Evolutionary conservation across 2,888 invertebrate species (phyloP), one percentile per base, ranked within the genome.

Genomic region (Yponomeuta plumbellus): DNA sequence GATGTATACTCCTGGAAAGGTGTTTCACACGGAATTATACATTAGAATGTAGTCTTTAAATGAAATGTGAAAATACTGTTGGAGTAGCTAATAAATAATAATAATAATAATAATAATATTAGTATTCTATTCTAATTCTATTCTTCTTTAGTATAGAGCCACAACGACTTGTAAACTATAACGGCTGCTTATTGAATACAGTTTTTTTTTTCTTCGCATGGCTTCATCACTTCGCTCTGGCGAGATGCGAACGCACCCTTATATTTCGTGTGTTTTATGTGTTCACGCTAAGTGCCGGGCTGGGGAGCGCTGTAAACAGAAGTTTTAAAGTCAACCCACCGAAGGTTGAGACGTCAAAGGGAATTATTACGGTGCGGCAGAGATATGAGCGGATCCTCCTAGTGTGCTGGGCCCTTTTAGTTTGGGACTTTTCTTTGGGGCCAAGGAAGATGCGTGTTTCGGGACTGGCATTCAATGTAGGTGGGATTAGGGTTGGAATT

Each of bases 251-350:
- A 17, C 13, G 13, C 44, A 44, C 44, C 44, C 44, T 44, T 44
- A 84, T 79, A 83, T 34, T 34, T 34, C 34, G 8, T 34, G 34
- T 34, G 82, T 76, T 83, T 80, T 76, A 76, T 76, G 80, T 77
- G 76, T 78, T 74, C 76, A 75, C 75, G 72, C 81, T 84, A 85
- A 85, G 84, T 86, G 83, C 79, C 39, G 75, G 74, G 74, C 17
- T 70, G 76, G 76, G 79, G 61, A 34, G 34, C 34, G 34, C 44
- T 73, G 84, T 86, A 86, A 86, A 86, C 85, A 85, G 78, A 85
- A 85, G 82, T 86, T 86, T 83, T 81, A 86, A 80, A 82, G 84
- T 81, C 84, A 85, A 82, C 83, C 85, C 84, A 81, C 8, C 62
- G n/a, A n/a, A 39, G 20, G 63, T 64, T 44, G 44, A 22, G 63